phyloP scores from a whole-genome alignment of 2,888 invertebrate species.

The Stenotaenia linearis region DNA sequence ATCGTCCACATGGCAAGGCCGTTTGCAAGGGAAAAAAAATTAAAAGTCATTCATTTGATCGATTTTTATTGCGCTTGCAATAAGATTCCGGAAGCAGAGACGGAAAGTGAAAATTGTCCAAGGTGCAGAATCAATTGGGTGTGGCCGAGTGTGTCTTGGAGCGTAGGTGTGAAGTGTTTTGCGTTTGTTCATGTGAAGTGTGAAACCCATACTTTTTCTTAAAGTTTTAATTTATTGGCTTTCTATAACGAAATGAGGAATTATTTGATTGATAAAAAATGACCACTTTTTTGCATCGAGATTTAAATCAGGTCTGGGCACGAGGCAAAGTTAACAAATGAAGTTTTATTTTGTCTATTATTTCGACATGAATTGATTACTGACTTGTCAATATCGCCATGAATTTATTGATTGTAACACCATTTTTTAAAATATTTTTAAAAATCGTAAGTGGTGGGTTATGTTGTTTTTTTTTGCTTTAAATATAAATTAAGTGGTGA shows the following conservation, averaged over 20 bases:
- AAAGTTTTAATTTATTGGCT: not conserved
- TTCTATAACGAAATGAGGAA: not conserved
- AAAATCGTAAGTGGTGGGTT: no score
- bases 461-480: not conserved
- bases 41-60: not conserved
- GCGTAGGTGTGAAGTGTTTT: not conserved
- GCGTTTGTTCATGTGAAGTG: not conserved
- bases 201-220: not conserved
- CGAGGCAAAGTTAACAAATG: no score
- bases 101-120: not conserved
- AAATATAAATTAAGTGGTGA: not conserved
- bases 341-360: no score
- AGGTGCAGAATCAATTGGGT: slow-evolving; percentile 8
- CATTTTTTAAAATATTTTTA: no score
- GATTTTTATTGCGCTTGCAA: not conserved
- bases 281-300: not conserved
- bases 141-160: not conserved
- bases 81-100: not conserved
- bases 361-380: no score
- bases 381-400: no score
- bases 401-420: no score
- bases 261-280: not conserved
- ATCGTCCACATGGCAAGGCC: not conserved
- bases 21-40: not conserved
- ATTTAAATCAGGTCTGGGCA: not conserved